phyloP scores from a whole-genome alignment of 2,113 vertebrate genomes.

The Sitta europaea region DNA sequence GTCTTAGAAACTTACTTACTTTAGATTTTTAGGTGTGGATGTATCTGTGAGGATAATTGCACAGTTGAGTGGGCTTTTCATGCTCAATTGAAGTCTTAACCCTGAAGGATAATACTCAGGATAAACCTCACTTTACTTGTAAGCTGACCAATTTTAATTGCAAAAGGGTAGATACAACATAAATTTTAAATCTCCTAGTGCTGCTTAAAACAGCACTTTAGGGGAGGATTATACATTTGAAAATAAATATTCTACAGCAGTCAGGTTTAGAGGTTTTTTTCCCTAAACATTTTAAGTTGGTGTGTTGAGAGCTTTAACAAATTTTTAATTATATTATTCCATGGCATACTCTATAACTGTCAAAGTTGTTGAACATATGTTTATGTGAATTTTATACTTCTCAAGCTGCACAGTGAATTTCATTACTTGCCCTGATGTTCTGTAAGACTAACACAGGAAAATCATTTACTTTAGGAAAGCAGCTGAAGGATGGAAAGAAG shows the following conservation, averaged over 20 bases:
- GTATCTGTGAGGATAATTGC: neutral
- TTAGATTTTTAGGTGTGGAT: neutral
- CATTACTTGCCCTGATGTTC: neutral
- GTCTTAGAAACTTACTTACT: neutral
- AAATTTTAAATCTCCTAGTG: neutral
- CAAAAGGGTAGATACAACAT: neutral
- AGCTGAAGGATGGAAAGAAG: conserved; percentile 98
- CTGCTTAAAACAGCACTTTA: neutral
- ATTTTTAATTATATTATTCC: neutral
- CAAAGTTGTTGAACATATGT: neutral
- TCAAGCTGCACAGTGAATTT: neutral
- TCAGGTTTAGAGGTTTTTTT: neutral
- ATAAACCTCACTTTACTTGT: neutral
- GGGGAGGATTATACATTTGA: neutral
- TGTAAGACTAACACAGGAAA: conserved; percentile 68
- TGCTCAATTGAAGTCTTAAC: neutral
- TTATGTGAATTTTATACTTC: neutral
- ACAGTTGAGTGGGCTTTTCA: accelerated
- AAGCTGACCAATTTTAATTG: neutral
- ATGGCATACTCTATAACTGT: neutral
- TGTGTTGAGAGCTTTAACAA: neutral
- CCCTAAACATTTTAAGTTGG: neutral
- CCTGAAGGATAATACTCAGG: neutral
- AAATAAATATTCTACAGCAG: neutral
- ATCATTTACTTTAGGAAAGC: conserved; percentile 89